Conservation (phyloP, 2,797 vertebrate genomes). For the Lophotriccus pileatus region DNA sequence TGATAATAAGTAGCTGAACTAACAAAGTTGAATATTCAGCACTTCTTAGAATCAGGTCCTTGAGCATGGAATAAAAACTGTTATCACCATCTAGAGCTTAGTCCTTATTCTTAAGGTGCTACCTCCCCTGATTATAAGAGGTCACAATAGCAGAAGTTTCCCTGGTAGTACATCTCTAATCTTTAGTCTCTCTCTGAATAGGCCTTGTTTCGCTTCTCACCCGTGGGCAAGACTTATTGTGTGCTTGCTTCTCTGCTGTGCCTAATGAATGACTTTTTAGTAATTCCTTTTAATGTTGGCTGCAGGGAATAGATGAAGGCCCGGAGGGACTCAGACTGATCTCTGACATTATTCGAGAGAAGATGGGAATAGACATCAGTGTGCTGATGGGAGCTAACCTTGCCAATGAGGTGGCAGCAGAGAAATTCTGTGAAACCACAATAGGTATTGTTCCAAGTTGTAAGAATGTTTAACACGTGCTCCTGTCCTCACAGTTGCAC, state of each 20-base stretch:
- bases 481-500: not conserved
- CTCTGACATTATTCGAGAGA: constrained; percentile 91
- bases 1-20: not conserved
- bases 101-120: not conserved
- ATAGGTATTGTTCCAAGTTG: constrained; percentile 79
- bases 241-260: not conserved
- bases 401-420: constrained; percentile 89
- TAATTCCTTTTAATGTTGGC: constrained; percentile 12
- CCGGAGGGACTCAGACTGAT: constrained; percentile 88
- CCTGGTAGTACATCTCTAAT: not conserved
- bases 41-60: not conserved
- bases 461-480: not conserved
- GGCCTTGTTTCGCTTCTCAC: not conserved
- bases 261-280: not conserved
- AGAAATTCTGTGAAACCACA: constrained; percentile 93
- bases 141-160: not conserved
- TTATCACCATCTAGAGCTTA: not conserved
- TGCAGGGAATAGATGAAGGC: constrained; percentile 89
- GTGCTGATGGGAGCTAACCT: constrained; percentile 95
- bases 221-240: not conserved
- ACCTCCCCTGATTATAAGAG: not conserved
- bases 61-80: not conserved
- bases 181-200: not conserved
- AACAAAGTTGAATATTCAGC: not conserved
- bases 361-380: constrained; percentile 91